phyloP scores from a whole-genome alignment of 2,113 vertebrate species.

The Salvelinus alpinus region DNA sequence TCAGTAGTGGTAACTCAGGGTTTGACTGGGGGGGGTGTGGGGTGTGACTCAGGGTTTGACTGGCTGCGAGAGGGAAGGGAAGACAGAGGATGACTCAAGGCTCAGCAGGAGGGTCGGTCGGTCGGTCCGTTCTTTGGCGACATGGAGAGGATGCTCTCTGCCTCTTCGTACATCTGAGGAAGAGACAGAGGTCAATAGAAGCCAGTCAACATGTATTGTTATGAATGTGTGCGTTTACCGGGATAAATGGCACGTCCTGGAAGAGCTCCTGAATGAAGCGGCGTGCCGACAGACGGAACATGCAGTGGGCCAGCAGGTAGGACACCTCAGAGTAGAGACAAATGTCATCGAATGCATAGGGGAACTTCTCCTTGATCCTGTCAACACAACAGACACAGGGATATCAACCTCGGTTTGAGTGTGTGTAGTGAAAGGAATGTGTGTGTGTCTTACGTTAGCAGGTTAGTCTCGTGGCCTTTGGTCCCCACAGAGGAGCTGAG shows the following conservation, averaged over 20 bases:
- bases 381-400: not conserved
- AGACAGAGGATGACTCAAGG: conserved; percentile 57
- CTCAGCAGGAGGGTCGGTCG: conserved; percentile 36
- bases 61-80: conserved; percentile 58
- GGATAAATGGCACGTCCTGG: conserved; percentile 85
- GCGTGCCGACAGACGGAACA: conserved; percentile 81
- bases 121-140: conserved; percentile 61
- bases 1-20: not conserved
- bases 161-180: conserved; percentile 82
- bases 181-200: not conserved
- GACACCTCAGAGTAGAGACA: conserved; percentile 89
- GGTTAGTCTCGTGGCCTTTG: conserved; percentile 85
- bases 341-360: conserved; percentile 85
- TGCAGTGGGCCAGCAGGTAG: conserved; percentile 81
- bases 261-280: conserved; percentile 89
- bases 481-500: conserved; percentile 87
- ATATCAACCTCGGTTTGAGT: not conserved
- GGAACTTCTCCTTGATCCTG: conserved; percentile 88
- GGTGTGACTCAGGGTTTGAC: not conserved
- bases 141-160: conserved; percentile 78
- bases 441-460: conserved; percentile 79
- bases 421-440: not conserved
- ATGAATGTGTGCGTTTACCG: conserved; percentile 56
- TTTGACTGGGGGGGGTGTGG: not conserved
- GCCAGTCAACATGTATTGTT: not conserved